These are phyloP conservation scores for Scaptomyza pallida DNA, from an alignment of 1,140 invertebrate genomes.

Conservation along the genomic window DNA sequence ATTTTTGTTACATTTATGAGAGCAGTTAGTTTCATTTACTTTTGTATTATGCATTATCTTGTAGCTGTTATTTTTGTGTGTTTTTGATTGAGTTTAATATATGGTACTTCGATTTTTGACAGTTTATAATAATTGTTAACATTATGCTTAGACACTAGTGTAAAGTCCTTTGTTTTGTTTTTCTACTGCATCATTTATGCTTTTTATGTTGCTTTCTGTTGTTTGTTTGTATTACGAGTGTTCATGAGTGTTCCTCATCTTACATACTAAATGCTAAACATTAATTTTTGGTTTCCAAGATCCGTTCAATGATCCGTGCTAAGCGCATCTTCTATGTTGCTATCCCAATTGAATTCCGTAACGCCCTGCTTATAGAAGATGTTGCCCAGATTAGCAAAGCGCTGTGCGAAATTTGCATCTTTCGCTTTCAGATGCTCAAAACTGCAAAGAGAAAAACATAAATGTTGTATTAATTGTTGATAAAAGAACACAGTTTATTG, in stretches of 20 bases:
- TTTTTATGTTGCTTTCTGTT: constrained; percentile 30
- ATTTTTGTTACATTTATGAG: constrained; percentile 45
- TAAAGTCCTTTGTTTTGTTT: constrained; percentile 76
- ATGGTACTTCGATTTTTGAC: constrained; percentile 44
- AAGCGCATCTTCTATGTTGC: constrained; percentile 89
- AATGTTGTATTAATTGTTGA: too few relatives aligned
- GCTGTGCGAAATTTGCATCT: constrained; percentile 91
- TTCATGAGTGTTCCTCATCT: constrained; percentile 32
- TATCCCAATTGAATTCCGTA: constrained; percentile 94
- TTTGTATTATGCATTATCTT: constrained; percentile 15
- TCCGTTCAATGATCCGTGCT: constrained; percentile 80
- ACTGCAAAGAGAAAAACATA: constrained; percentile 81
- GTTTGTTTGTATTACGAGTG: constrained; percentile 24
- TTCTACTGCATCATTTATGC: constrained; percentile 33
- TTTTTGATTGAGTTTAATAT: constrained; percentile 45
- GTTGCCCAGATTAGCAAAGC: constrained; percentile 91
- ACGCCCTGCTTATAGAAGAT: constrained; percentile 88
- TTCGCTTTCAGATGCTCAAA: constrained; percentile 91
- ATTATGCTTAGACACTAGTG: constrained; percentile 71
- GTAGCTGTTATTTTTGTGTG: constrained; percentile 2
- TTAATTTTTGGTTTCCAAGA: constrained; percentile 73
- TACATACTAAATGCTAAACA: constrained; percentile 63
- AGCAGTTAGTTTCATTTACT: constrained; percentile 9
- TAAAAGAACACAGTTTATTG: too few relatives aligned
- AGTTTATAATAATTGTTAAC: constrained; percentile 52